These are phyloP conservation scores for Phymanthus crucifer DNA, from an alignment of 92 coral and sea anemone species.

Conservation along the genomic window DNA sequence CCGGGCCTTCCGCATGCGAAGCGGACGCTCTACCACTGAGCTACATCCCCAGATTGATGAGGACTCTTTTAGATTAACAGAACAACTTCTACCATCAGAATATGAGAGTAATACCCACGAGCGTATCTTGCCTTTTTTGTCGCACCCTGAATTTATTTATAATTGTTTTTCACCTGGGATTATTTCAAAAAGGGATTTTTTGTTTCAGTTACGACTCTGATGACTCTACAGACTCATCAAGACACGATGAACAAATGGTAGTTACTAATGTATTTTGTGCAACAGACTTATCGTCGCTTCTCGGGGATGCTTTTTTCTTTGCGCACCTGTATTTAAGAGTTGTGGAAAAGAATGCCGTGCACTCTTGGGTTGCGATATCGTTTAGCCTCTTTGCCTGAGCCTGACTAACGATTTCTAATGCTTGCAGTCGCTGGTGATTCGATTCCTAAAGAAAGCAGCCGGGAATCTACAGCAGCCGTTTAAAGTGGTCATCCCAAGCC, in stretches of 20 bases:
- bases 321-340: background rate
- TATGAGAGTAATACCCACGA: too few species aligned
- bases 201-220: constrained; percentile 79
- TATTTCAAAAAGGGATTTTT: background rate
- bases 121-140: too few species aligned
- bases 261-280: background rate
- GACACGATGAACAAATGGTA: constrained; percentile 96
- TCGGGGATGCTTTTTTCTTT: background rate
- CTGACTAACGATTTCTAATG: background rate
- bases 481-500: constrained; percentile 90
- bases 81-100: too few species aligned
- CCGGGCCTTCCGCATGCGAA: constrained; percentile 99
- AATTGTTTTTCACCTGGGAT: too few species aligned
- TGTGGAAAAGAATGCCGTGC: background rate
- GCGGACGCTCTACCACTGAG: constrained; percentile 99
- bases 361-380: background rate
- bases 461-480: constrained; percentile 93
- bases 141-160: too few species aligned
- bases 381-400: background rate
- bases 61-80: too few species aligned
- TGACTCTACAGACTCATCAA: constrained; percentile 61
- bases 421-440: constrained; percentile 82
- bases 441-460: constrained; percentile 94
- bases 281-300: too few species aligned
- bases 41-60: constrained; percentile 99